Evolutionary conservation across 2,113 vertebrate genomes (phyloP), one percentile per base, ranked within the genome.

Genomic region (Ptilorrhoa leucosticta): DNA sequence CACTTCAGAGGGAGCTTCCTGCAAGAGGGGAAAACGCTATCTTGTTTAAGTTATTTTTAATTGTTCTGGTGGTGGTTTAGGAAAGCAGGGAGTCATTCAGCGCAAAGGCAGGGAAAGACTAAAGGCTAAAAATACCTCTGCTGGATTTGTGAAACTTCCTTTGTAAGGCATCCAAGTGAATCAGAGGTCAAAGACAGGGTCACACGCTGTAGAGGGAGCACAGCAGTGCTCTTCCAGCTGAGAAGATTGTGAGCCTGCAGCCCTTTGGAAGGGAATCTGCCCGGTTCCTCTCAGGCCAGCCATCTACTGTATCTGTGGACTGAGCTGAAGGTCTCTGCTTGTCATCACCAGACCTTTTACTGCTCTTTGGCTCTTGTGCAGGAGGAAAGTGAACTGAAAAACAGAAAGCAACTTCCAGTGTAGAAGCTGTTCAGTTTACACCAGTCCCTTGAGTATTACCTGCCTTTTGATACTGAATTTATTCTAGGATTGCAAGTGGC

Each of bases 11-110:
- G 28, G 15, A 73, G 64, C 83, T 96, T 73, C 94, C 93, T 92
- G 68, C 14, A 42, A 89, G 70, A 82, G 6, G n/a, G 39, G 75
- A 65, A 93, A 85, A 63, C 0, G 5, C 16, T 93, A 53, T 86
- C 90, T 87, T 81, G 77, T 90, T 93, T 77, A 69, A 86, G 80
- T 45, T 93, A 82, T 72, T 68, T 91, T 83, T 93, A 96, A 92
- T 94, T 96, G 76, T 86, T 83, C 30, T 91, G 64, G 23, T 1
- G 0, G 45, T 81, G 60, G 70, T 90, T 95, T 91, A 87, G 60
- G 88, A 83, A 94, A 39, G 56, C 69, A 54, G 22, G 42, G 92
- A 95, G 57, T 61, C 91, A 26, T 90, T 58, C 57, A 65, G 15
- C 14, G 26, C 26, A 5, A 76, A 81, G 33, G 45, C 54, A 87